These are phyloP conservation scores for Ditula angustiorana DNA, from an alignment of 2,888 invertebrate genomes.

Conservation along the genomic window DNA sequence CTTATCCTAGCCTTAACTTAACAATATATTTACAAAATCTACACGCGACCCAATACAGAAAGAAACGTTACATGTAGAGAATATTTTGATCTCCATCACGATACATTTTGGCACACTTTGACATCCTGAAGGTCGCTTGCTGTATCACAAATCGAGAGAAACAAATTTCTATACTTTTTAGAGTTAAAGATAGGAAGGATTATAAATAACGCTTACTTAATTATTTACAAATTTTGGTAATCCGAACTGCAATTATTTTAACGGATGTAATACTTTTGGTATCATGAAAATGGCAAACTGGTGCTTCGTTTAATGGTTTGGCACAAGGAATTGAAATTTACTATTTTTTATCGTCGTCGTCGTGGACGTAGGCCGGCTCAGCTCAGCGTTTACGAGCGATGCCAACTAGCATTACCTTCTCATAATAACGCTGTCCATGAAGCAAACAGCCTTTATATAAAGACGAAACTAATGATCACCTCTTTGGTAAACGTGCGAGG, in stretches of 20 bases:
- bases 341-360: not conserved
- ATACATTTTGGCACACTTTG: slow-evolving; percentile 13
- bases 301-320: slow-evolving; percentile 4
- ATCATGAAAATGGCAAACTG: too few species aligned
- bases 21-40: slow-evolving; percentile 55
- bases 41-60: slow-evolving; percentile 43
- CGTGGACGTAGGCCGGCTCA: too few species aligned
- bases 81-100: slow-evolving; percentile 7
- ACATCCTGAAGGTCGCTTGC: not conserved
- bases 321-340: slow-evolving; percentile 1
- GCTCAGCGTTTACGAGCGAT: too few species aligned
- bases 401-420: too few species aligned
- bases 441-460: too few species aligned
- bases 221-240: slow-evolving; percentile 15
- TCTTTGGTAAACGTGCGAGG: too few species aligned
- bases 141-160: not conserved
- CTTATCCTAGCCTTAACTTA: slow-evolving; percentile 37
- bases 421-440: too few species aligned
- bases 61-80: slow-evolving; percentile 15
- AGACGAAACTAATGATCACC: too few species aligned
- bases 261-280: not conserved
- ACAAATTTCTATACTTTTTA: not conserved
- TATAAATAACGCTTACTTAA: not conserved
- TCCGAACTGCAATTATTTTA: not conserved
- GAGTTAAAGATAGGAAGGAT: not conserved